Base-by-base conservation (phyloP, 2,888 invertebrate genomes). In the Chloromyia formosa region DNA sequence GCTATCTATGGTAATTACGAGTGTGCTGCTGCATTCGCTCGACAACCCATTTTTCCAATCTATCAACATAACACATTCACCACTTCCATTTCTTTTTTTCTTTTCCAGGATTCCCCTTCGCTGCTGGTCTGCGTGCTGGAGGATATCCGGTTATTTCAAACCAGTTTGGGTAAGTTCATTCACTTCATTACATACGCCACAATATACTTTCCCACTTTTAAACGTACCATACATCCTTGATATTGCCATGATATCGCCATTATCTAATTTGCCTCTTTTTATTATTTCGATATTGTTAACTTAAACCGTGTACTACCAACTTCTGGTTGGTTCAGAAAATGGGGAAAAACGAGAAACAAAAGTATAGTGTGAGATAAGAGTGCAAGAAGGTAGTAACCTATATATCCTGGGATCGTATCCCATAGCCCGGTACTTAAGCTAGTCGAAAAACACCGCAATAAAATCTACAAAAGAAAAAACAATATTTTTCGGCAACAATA, bases 111-210 rank as follows among this genome's bases (percentile, higher is more conserved):
- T 91, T 91, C 85, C 90, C 91, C 81, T 91, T 91, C 82, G 91
- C 93, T 78, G 88, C 90, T 62, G 92, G 93, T 78, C 91, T 94
- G 77, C 91, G 93, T 78, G 88, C 90, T 72, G 92, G 93, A 78
- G 93, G 93, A 78, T 94, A 94, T 84, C 94, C 91, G 74, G 85
- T 94, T 78, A 87, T 94, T 81, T 94, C 91, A 76, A 89, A 93
- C 79, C 94, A 93, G 84, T 94, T 94, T 83, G 94, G 94, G 94
- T 94, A 87, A 94, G 94, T 92, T 78, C 69, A 56, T 71, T 71
- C 58, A 58, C 58, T 49, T 73, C n/a, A n/a, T 35, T 35, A 35
- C 27, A 35, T 35, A 35, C 27, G 27, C 7, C 7, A 35, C 27
- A 7, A 4, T 35, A 35, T 7, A 35, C 27, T 35, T 35, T 62